Evolutionary conservation across 2,113 vertebrate species (phyloP), one percentile per base, ranked within the genome.

Genomic region (Gadus chalcogrammus): DNA sequence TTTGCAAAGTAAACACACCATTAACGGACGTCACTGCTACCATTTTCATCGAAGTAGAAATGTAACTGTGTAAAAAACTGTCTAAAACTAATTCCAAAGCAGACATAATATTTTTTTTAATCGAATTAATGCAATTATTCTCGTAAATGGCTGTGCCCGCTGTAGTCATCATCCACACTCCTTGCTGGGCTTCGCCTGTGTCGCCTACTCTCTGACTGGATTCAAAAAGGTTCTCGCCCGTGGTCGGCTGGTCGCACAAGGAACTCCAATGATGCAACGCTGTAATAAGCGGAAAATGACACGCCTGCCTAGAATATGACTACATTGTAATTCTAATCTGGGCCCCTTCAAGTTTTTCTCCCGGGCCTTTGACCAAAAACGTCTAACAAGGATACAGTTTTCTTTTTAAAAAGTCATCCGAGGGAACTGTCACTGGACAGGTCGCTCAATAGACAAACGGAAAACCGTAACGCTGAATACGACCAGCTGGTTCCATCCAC

Each of bases 261-360:
- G 9, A 65, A 61, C 55, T 42, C 7, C 35, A 55, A 28, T 64
- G 48, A 71, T 16, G 48, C 15, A 71, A 55, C 42, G 2, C 9
- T 64, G 42, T 24, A 58, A 66, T 59, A 66, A 60, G n/a, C 15
- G n/a, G 53, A 24, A 72, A 72, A 65, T 38, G 17, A 64, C 61
- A 71, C 48, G 13, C 61, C 15, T 28, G 22, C 61, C 24, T 62
- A 11, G 31, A 65, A 60, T 28, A 2, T 61, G 61, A 66, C 17
- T n/a, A 69, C 64, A 69, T 31, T 61, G 12, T 35, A 75, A 69
- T 20, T 68, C n/a, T 60, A 65, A 60, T 71, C 48, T 5, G 13
- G 9, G 15, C 55, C 64, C 64, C 38, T 20, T 38, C 4, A 15
- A 62, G 63, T 74, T 60, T n/a, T 58, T 58, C 9, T 48, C 42